Conservation (phyloP, 2,113 vertebrate genomes). For the Rhizomys pruinosus region DNA sequence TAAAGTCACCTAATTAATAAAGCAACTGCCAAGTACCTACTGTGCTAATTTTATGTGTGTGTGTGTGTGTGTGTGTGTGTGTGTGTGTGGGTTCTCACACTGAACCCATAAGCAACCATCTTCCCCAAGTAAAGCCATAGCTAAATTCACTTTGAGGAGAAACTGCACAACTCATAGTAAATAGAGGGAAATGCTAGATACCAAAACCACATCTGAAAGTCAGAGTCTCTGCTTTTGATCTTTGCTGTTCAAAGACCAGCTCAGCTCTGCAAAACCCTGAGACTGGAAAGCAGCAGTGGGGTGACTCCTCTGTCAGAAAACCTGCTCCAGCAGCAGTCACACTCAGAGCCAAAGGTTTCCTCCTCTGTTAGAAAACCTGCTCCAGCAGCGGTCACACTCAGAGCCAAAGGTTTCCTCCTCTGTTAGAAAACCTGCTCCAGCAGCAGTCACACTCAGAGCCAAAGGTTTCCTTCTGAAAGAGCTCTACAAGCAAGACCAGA, state of each 20-base stretch:
- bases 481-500: background rate
- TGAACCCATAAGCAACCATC: background rate
- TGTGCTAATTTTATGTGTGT: conserved; percentile 64
- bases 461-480: background rate
- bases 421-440: background rate
- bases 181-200: background rate
- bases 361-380: background rate
- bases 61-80: background rate
- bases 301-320: background rate
- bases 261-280: background rate
- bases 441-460: background rate
- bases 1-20: conserved; percentile 74
- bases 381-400: background rate
- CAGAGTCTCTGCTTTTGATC: conserved; percentile 19
- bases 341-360: background rate
- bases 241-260: conserved; percentile 1
- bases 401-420: background rate
- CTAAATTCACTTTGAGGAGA: conserved; percentile 54
- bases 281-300: background rate
- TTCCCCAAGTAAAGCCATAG: background rate
- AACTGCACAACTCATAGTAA: background rate
- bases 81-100: conserved; percentile 22
- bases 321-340: background rate
- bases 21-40: conserved; percentile 48
- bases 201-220: conserved; percentile 26